Evolutionary conservation across 1,140 invertebrate species (phyloP).

Genomic region (Pseudomyrmex gracilis): DNA sequence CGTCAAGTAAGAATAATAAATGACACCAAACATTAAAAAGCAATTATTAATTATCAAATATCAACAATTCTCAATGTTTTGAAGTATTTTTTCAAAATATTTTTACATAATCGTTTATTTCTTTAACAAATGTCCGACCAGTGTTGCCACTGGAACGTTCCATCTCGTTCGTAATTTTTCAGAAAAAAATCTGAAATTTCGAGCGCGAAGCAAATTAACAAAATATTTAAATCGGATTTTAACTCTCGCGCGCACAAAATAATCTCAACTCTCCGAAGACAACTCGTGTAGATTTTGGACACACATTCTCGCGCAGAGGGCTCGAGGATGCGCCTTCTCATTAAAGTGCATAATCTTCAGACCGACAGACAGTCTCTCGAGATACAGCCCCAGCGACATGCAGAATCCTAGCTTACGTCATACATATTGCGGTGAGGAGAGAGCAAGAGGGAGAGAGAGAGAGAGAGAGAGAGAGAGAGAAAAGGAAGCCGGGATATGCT

Average conservation of each 20-base stretch:
- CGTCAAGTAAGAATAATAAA: too few species aligned
- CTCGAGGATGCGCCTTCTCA: constrained; percentile 34
- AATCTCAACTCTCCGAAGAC: constrained; percentile 36
- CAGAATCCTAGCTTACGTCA: constrained; percentile 39
- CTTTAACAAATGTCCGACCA: too few species aligned
- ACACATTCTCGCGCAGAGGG: constrained; percentile 1
- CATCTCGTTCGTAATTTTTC: not conserved
- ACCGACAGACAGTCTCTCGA: constrained; percentile 37
- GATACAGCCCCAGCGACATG: constrained; percentile 36
- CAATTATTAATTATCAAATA: too few species aligned
- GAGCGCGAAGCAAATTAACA: not conserved
- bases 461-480: not conserved
- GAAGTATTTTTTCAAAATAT: too few species aligned
- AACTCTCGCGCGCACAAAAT: constrained; percentile 14
- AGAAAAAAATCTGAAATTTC: not conserved
- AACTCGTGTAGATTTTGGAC: constrained; percentile 39
- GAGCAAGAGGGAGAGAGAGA: not conserved
- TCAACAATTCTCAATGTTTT: too few species aligned
- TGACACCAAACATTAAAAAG: too few species aligned
- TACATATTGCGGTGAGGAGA: not conserved
- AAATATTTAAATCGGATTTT: too few species aligned
- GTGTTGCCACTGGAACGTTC: too few species aligned
- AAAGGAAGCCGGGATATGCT: constrained; percentile 1
- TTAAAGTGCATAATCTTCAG: constrained; percentile 62
- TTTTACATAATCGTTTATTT: too few species aligned